These are phyloP conservation scores for Petrolisthes cinctipes DNA, from an alignment of 2,888 invertebrate genomes.

Conservation along the genomic window DNA sequence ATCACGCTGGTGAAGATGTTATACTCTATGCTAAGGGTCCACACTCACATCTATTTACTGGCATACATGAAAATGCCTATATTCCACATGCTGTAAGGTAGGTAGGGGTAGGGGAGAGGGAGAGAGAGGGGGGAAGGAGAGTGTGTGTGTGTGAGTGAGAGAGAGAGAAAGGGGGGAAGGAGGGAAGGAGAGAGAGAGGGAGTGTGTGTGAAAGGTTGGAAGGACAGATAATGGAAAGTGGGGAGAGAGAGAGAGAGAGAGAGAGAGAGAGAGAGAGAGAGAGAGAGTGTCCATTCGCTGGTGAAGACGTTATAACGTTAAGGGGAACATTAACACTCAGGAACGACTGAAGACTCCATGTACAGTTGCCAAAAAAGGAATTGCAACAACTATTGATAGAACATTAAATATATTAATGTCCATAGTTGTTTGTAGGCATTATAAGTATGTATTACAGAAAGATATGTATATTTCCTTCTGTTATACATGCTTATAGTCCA, in stretches of 20 bases:
- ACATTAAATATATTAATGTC: no score
- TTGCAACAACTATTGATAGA: no score
- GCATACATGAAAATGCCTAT: slow-evolving; percentile 82
- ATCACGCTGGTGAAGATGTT: slow-evolving; percentile 88
- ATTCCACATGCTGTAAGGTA: slow-evolving; percentile 78
- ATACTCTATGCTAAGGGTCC: slow-evolving; percentile 87
- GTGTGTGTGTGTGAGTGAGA: neutral
- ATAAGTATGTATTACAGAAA: no score
- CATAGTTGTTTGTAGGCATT: no score
- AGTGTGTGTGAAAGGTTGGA: neutral
- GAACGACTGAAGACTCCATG: no score
- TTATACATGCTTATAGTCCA: no score
- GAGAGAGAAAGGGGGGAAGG: neutral
- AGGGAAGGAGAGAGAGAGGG: neutral
- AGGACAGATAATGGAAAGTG: neutral
- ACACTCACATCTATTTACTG: slow-evolving; percentile 84
- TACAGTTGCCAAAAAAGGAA: no score
- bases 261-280: neutral
- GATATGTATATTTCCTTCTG: no score
- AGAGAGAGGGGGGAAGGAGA: neutral
- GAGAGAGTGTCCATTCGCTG: no score
- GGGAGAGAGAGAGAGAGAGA: neutral
- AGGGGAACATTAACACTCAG: no score
- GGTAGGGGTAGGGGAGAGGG: neutral
- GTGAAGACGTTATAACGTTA: no score